These are phyloP conservation scores for Drosophila mayaguana DNA, from an alignment of 2,888 invertebrate genomes.

Conservation along the genomic window DNA sequence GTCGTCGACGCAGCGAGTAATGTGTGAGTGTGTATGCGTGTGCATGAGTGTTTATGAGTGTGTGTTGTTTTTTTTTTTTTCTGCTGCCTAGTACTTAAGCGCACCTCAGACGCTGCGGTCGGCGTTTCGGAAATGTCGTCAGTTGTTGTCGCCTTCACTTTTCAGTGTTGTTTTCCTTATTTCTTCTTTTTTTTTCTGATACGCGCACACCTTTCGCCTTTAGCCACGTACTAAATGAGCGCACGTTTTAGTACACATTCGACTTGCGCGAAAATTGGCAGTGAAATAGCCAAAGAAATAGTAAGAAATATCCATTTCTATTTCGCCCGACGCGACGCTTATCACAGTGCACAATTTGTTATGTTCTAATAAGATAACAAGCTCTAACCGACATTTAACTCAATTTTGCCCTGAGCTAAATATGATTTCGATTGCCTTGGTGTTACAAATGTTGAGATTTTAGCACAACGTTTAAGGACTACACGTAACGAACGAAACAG, in stretches of 20 bases:
- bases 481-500: constrained; percentile 51
- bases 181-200: background rate
- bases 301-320: constrained; percentile 10
- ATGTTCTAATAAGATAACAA: constrained; percentile 42
- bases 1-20: constrained; percentile 30
- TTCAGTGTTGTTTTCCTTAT: constrained; percentile 10
- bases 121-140: constrained; percentile 54
- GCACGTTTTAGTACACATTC: constrained; percentile 47
- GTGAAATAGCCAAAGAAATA: constrained; percentile 30
- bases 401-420: constrained; percentile 48
- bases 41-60: constrained; percentile 18
- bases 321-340: constrained; percentile 31
- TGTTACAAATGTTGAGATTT: constrained; percentile 54
- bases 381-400: constrained; percentile 54
- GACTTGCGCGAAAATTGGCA: constrained; percentile 51
- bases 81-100: constrained; percentile 63
- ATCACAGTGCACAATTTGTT: constrained; percentile 47
- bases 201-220: constrained; percentile 43
- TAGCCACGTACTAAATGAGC: constrained; percentile 48
- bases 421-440: constrained; percentile 46
- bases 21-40: constrained; percentile 9
- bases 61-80: constrained; percentile 28
- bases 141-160: constrained; percentile 41
- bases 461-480: constrained; percentile 59
- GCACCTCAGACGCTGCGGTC: constrained; percentile 71